phyloP scores from a whole-genome alignment of 2,888 invertebrate genomes.

The Celastrina argiolus region DNA sequence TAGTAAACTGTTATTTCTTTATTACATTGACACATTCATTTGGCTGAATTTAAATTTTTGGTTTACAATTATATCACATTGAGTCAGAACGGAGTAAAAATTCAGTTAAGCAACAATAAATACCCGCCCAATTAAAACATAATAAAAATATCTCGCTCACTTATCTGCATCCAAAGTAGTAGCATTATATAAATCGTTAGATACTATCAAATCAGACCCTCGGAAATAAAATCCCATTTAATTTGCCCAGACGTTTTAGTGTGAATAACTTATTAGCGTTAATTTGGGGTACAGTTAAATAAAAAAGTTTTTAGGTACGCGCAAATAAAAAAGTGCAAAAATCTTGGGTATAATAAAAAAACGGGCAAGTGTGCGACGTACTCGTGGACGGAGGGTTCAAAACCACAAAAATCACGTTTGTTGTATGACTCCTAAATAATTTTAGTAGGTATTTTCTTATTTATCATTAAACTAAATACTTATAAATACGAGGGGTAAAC shows the following conservation, averaged over 20 bases:
- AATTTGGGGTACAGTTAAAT: neutral
- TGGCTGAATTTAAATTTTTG: no score
- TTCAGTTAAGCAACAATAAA: neutral
- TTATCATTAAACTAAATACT: no score
- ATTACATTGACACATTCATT: no score
- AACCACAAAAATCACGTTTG: no score
- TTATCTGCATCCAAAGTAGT: neutral
- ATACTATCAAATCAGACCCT: neutral
- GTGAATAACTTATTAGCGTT: neutral
- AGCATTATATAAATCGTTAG: constrained; percentile 7
- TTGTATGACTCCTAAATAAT: no score
- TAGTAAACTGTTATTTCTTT: no score
- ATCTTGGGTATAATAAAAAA: neutral
- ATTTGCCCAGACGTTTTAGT: neutral
- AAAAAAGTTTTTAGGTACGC: neutral
- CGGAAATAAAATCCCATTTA: neutral
- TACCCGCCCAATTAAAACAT: neutral
- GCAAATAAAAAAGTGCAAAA: neutral
- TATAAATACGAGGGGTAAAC: no score
- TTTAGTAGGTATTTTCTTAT: no score
- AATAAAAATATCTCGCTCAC: neutral
- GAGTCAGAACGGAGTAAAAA: no score
- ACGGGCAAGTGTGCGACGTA: no score
- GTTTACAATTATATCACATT: no score
- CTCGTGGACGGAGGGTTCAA: no score